Conservation (phyloP, 2,113 vertebrate genomes). For the Athene cunicularia region DNA sequence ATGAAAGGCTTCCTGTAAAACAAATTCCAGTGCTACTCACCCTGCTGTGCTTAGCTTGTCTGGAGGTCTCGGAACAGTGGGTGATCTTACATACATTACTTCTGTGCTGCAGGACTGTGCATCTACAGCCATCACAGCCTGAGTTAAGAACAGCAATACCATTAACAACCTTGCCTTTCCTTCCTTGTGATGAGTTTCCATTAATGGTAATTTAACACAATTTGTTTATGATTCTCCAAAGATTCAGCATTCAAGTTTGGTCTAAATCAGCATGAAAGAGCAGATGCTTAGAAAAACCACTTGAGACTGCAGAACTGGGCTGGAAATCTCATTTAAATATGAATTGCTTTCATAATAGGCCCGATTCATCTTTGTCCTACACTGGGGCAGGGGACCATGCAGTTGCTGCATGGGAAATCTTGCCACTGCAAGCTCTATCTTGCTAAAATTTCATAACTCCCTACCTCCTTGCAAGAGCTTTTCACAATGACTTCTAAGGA, state of each 20-base stretch:
- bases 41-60: constrained; percentile 62
- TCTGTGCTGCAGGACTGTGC: constrained; percentile 24
- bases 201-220: constrained; percentile 45
- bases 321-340: constrained; percentile 54
- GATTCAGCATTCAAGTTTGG: constrained; percentile 26
- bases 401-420: neutral
- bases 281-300: constrained; percentile 54
- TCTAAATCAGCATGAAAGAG: constrained; percentile 53
- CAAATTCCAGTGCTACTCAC: constrained; percentile 62
- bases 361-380: constrained; percentile 31
- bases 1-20: constrained; percentile 76
- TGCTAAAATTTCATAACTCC: neutral
- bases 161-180: neutral
- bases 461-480: neutral
- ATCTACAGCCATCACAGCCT: neutral
- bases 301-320: constrained; percentile 32
- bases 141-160: neutral
- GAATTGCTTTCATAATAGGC: constrained; percentile 41
- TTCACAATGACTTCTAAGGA: neutral
- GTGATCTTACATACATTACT: constrained; percentile 60
- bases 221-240: constrained; percentile 69
- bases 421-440: neutral
- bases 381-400: neutral
- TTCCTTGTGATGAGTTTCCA: constrained; percentile 9
- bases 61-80: constrained; percentile 64